Evolutionary conservation across 2,888 invertebrate species (phyloP).

Genomic region (Cancer borealis): DNA sequence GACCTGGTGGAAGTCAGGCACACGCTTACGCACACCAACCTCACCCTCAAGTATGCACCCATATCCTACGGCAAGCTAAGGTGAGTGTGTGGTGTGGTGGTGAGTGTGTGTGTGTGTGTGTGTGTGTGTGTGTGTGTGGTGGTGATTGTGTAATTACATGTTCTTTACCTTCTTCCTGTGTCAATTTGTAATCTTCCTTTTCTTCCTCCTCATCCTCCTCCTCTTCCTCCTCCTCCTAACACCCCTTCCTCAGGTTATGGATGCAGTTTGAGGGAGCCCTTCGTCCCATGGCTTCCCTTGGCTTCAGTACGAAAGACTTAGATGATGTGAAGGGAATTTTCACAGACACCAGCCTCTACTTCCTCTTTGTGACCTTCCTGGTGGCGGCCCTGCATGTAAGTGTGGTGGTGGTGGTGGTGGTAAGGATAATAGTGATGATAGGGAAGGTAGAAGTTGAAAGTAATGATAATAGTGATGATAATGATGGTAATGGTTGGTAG

Average conservation of each 20-base stretch:
- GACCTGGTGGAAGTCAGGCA: slow-evolving; percentile 86
- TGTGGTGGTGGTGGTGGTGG: slow-evolving; percentile 77
- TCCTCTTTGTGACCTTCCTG: slow-evolving; percentile 92
- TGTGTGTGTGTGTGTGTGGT: too few relatives aligned
- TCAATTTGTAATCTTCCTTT: too few relatives aligned
- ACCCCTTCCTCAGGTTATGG: slow-evolving; percentile 83
- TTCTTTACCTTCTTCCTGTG: too few relatives aligned
- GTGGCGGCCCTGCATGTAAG: slow-evolving; percentile 96
- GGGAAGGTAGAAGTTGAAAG: neutral
- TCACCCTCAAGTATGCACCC: slow-evolving; percentile 81
- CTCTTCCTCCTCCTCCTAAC: neutral
- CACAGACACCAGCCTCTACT: slow-evolving; percentile 95
- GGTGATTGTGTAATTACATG: slow-evolving; percentile 39
- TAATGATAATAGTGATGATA: neutral
- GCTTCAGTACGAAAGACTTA: slow-evolving; percentile 95
- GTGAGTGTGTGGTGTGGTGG: slow-evolving; percentile 36
- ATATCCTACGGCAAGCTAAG: slow-evolving; percentile 74
- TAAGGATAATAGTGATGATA: neutral
- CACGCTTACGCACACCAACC: slow-evolving; percentile 84
- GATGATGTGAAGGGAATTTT: slow-evolving; percentile 98
- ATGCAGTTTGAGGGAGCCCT: slow-evolving; percentile 89
- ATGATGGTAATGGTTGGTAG: neutral
- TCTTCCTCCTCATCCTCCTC: neutral
- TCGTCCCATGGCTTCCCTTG: slow-evolving; percentile 86
- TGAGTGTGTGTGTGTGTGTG: neutral